A percentile compares a stretch with the other conserved stretches of the same genome.
phyloP scores from a whole-genome alignment of 2,888 invertebrate genomes.

The Antitype chi region DNA sequence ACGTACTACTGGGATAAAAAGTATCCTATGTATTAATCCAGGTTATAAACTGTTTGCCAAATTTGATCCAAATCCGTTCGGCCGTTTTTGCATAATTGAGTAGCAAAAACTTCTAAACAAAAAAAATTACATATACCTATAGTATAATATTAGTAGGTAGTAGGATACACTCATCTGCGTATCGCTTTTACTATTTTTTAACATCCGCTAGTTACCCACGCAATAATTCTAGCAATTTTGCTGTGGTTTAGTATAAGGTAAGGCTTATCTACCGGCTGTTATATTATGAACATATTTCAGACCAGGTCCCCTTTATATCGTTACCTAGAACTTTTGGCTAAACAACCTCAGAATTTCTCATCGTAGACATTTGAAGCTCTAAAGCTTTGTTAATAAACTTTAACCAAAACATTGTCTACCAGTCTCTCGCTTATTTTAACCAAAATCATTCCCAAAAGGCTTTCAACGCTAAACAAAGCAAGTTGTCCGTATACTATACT shows the following conservation, averaged over 20 bases:
- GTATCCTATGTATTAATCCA: too few relatives aligned
- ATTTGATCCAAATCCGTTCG: too few relatives aligned
- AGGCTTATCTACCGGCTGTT: not conserved
- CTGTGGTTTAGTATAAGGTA: not conserved
- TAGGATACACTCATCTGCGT: too few relatives aligned
- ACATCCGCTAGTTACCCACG: not conserved
- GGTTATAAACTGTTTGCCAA: too few relatives aligned
- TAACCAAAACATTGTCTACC: not conserved
- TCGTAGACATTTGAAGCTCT: not conserved
- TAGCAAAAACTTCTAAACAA: too few relatives aligned
- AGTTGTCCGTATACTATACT: slow-evolving; percentile 43
- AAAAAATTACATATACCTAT: too few relatives aligned
- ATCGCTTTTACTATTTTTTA: not conserved
- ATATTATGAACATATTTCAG: slow-evolving; percentile 3
- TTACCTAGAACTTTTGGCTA: not conserved
- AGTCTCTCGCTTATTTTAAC: slow-evolving; percentile 4
- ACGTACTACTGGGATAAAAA: too few relatives aligned
- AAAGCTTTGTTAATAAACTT: slow-evolving; percentile 7
- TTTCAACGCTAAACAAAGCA: slow-evolving; percentile 26
- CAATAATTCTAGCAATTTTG: not conserved
- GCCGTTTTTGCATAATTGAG: too few relatives aligned
- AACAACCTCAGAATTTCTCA: slow-evolving; percentile 6
- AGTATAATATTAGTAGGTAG: too few relatives aligned
- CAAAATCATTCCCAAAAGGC: slow-evolving; percentile 14
- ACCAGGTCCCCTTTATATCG: not conserved